Evolutionary conservation across 2,888 invertebrate species (phyloP).

Genomic region (Mesochorus sp.): DNA sequence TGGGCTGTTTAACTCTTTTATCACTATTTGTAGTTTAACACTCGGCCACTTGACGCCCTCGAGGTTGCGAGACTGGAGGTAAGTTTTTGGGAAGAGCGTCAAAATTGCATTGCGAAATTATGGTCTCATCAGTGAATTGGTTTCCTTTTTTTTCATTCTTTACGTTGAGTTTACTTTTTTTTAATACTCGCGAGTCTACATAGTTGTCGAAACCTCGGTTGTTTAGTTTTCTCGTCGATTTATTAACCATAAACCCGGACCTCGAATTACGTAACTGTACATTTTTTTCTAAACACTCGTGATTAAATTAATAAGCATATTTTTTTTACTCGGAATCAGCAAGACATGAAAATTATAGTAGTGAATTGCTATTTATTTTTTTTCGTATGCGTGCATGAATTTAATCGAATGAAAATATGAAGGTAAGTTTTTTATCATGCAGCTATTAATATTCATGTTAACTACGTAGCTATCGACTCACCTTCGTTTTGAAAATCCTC

Average conservation of each 20-base stretch:
- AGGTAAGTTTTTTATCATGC: slow-evolving; percentile 35
- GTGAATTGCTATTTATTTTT: slow-evolving; percentile 49
- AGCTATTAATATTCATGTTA: neutral
- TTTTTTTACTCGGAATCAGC: slow-evolving; percentile 14
- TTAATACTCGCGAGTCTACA: neutral
- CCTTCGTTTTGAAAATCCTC: no score
- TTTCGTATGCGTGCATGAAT: slow-evolving; percentile 40
- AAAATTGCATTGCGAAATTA: slow-evolving; percentile 39
- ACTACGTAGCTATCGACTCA: neutral
- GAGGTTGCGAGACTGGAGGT: slow-evolving; percentile 77
- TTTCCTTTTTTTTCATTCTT: slow-evolving; percentile 9
- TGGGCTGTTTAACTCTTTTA: slow-evolving; percentile 76
- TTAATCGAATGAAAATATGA: slow-evolving; percentile 30
- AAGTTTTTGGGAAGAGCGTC: slow-evolving; percentile 75
- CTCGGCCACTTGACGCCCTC: slow-evolving; percentile 74
- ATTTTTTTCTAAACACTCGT: slow-evolving; percentile 6
- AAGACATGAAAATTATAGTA: slow-evolving; percentile 14
- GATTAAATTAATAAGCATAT: neutral
- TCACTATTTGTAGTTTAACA: slow-evolving; percentile 78
- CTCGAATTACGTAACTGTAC: slow-evolving; percentile 20
- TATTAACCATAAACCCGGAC: slow-evolving; percentile 41
- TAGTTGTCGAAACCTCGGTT: neutral
- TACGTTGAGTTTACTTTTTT: neutral
- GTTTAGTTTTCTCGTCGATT: slow-evolving; percentile 6
- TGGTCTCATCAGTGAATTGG: slow-evolving; percentile 30